phyloP scores from a whole-genome alignment of 2,113 vertebrate genomes.

The Deroptyus accipitrinus region DNA sequence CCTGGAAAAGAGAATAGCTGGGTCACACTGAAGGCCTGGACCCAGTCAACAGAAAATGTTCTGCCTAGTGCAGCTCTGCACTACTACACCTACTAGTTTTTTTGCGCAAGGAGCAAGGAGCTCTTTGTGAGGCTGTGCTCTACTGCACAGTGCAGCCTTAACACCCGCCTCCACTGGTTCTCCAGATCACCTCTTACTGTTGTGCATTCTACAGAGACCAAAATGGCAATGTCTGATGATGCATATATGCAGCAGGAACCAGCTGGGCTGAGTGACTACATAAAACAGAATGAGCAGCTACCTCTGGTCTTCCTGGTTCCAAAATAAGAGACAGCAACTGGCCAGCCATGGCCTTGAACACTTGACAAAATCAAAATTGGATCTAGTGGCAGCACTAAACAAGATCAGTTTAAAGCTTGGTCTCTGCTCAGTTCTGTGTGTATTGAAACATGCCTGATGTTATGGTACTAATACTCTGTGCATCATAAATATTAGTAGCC shows the following conservation, averaged over 20 bases:
- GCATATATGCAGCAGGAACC: not conserved
- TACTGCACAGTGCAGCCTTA: rapidly evolving
- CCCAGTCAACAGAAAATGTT: not conserved
- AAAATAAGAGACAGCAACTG: not conserved
- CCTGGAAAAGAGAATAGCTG: not conserved
- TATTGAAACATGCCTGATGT: not conserved
- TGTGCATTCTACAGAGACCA: not conserved
- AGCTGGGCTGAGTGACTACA: not conserved
- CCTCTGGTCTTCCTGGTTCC: not conserved
- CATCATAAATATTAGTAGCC: not conserved
- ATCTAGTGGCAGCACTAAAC: not conserved
- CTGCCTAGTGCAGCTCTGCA: not conserved
- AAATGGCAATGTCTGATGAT: not conserved
- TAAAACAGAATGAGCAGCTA: not conserved
- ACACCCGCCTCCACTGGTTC: not conserved
- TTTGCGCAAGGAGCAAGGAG: not conserved
- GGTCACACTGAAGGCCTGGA: not conserved
- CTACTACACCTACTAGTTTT: not conserved
- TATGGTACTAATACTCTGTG: not conserved
- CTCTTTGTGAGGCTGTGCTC: rapidly evolving
- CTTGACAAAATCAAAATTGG: rapidly evolving
- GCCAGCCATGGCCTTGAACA: not conserved
- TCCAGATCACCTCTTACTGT: not conserved
- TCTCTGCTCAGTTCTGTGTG: not conserved
- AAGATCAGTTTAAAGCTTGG: not conserved